These are phyloP conservation scores for Aldrovandia affinis DNA, from an alignment of 2,797 vertebrate genomes.

Conservation along the genomic window DNA sequence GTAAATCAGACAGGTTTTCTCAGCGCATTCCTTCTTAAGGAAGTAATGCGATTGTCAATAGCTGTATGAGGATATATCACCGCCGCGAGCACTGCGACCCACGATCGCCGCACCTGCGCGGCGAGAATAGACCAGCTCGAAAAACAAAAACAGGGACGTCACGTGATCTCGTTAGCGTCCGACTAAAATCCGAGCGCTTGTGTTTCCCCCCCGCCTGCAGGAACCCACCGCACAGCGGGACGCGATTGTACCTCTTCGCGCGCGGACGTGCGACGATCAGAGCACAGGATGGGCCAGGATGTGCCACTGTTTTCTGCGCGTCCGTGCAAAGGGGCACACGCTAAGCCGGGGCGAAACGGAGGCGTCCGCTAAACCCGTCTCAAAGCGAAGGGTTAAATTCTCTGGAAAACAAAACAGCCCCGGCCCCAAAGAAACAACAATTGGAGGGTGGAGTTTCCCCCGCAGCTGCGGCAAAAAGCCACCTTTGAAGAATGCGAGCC, in stretches of 20 bases:
- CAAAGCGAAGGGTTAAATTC: background rate
- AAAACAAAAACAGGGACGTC: background rate
- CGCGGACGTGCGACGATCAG: background rate
- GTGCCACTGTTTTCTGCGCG: background rate
- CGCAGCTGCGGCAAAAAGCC: constrained; percentile 58
- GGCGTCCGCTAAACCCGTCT: background rate
- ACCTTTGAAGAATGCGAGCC: constrained; percentile 54
- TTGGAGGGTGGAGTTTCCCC: constrained; percentile 48
- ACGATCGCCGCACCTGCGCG: background rate
- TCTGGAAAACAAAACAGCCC: constrained; percentile 9
- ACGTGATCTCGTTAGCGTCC: background rate
- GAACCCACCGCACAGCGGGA: background rate
- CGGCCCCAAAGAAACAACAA: constrained; percentile 60
- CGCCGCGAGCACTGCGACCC: background rate
- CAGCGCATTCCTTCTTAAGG: background rate
- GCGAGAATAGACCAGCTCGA: background rate
- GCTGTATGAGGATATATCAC: constrained; percentile 18
- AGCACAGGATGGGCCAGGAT: background rate
- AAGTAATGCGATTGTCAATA: constrained; percentile 20
- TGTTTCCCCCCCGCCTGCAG: too few species aligned
- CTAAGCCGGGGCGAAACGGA: background rate
- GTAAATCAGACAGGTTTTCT: background rate
- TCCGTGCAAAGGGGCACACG: constrained; percentile 7
- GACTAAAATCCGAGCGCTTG: background rate
- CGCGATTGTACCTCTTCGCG: background rate